These are phyloP conservation scores for Zygogramma bicolorata DNA, from an alignment of 2,888 invertebrate genomes.

Conservation along the genomic window DNA sequence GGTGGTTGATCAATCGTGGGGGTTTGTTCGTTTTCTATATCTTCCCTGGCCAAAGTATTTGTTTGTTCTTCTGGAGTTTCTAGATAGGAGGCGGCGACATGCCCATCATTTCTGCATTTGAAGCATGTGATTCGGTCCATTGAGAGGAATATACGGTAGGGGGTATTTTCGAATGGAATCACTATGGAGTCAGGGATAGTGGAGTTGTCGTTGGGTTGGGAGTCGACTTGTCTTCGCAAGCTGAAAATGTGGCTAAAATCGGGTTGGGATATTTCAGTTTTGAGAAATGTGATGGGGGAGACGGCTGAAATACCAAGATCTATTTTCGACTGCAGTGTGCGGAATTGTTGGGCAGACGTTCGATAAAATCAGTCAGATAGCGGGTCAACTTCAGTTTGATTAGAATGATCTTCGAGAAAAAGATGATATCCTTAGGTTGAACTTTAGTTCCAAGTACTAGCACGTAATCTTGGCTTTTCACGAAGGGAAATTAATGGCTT, in stretches of 20 bases:
- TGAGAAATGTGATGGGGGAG: neutral
- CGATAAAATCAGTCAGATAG: neutral
- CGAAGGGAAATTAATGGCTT: neutral
- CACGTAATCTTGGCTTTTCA: neutral
- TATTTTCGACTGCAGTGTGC: neutral
- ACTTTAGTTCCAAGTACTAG: neutral
- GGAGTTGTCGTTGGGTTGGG: neutral
- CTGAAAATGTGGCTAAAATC: neutral
- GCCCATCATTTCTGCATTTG: conserved; percentile 43
- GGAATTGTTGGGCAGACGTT: neutral
- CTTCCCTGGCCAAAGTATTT: neutral
- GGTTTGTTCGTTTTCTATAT: neutral
- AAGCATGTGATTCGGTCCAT: conserved; percentile 37
- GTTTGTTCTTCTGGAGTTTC: neutral
- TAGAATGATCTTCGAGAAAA: neutral
- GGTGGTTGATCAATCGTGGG: neutral
- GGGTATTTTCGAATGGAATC: conserved; percentile 34
- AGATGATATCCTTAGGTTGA: neutral
- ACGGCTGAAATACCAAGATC: neutral
- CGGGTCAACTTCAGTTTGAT: neutral
- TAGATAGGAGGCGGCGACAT: conserved; percentile 24
- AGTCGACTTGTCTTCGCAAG: neutral
- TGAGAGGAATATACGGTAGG: conserved; percentile 42
- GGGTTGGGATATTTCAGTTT: neutral
- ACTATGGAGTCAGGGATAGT: conserved; percentile 26